Evolutionary conservation across 2,888 invertebrate species (phyloP).

Genomic region (Phortica magna): DNA sequence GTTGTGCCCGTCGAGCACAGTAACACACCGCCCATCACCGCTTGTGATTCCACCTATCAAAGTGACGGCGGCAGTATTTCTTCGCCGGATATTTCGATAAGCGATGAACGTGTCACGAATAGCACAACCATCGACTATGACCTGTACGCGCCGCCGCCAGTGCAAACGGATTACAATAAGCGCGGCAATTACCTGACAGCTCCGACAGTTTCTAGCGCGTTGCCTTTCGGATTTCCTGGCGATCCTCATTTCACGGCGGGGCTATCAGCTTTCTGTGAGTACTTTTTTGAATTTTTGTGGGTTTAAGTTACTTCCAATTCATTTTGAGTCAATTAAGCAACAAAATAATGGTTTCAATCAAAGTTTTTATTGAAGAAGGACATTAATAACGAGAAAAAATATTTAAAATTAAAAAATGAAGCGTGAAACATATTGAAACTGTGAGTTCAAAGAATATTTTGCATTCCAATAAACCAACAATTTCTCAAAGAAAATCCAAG

Average conservation of each 20-base stretch:
- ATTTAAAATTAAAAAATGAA: too few relatives aligned
- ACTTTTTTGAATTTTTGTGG: background rate
- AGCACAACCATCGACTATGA: conserved; percentile 56
- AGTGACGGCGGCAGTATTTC: conserved; percentile 75
- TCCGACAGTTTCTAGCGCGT: conserved; percentile 48
- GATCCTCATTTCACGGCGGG: conserved; percentile 76
- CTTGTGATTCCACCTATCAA: conserved; percentile 70
- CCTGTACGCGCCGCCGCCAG: conserved; percentile 46
- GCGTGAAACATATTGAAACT: too few relatives aligned
- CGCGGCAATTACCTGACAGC: conserved; percentile 33
- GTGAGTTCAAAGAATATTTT: too few relatives aligned
- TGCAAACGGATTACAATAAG: conserved; percentile 50
- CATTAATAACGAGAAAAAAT: too few relatives aligned
- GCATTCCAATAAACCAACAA: too few relatives aligned
- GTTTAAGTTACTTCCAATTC: too few relatives aligned
- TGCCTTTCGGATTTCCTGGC: conserved; percentile 70
- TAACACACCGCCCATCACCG: conserved; percentile 40
- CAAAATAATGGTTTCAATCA: too few relatives aligned
- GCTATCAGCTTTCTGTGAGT: conserved; percentile 77
- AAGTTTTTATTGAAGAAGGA: too few relatives aligned
- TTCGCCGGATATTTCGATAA: conserved; percentile 75
- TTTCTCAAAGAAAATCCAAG: too few relatives aligned
- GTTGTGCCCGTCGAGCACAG: conserved; percentile 45
- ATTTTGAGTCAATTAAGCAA: too few relatives aligned
- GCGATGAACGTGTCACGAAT: conserved; percentile 67